A percentile compares a stretch with the other conserved stretches of the same genome.
phyloP scores from a whole-genome alignment of 2,888 invertebrate genomes.

The Tachina grossa region DNA sequence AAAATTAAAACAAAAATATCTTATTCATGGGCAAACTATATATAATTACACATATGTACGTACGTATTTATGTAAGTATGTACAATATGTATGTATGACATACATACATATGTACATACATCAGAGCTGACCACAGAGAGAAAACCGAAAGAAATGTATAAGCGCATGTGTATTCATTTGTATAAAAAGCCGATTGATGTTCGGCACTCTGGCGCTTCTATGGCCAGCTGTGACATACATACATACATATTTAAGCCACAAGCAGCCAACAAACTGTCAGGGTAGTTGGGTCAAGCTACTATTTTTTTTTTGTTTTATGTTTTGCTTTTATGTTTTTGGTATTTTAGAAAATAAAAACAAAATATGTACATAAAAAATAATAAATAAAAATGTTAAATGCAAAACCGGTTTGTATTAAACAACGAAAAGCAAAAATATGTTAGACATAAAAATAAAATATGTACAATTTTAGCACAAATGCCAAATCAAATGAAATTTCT shows the following conservation, averaged over 20 bases:
- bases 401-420: conserved; percentile 52
- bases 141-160: no score
- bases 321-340: conserved; percentile 28
- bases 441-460: conserved; percentile 13
- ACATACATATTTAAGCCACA: conserved; percentile 43
- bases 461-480: conserved; percentile 38
- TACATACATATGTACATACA: background rate
- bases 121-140: no score
- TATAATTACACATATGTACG: background rate
- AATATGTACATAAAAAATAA: conserved; percentile 21
- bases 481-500: conserved; percentile 30
- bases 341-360: background rate
- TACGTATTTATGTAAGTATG: conserved; percentile 6
- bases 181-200: no score
- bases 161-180: no score
- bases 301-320: background rate
- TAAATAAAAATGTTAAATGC: conserved; percentile 53
- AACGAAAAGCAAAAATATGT: conserved; percentile 36
- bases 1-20: conserved; percentile 38
- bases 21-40: conserved; percentile 53
- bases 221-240: background rate
- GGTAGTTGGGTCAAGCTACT: conserved; percentile 66
- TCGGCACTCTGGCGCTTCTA: no score
- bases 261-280: conserved; percentile 48
- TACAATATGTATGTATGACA: no score